Conservation (phyloP, 2,113 vertebrate genomes). For the Condylura cristata region DNA sequence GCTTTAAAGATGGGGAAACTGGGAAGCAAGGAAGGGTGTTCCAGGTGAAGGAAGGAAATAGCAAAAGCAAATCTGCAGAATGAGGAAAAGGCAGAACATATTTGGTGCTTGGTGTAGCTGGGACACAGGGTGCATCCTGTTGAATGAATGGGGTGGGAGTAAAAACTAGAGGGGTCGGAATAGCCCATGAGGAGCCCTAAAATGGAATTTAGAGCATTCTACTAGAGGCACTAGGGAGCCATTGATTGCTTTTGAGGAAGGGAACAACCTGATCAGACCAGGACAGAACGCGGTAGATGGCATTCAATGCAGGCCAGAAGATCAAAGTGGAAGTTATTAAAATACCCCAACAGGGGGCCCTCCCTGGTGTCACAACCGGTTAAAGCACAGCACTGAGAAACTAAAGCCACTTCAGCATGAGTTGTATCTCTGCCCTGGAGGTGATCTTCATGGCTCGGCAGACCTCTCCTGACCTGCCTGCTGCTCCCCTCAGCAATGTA, state of each 20-base stretch:
- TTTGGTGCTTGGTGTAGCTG: neutral
- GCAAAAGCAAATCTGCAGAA: too few species aligned
- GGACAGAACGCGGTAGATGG: neutral
- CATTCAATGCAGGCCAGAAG: neutral
- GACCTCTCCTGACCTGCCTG: too few species aligned
- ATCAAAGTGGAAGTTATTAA: neutral
- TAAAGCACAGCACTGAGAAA: too few species aligned
- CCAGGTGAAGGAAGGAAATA: neutral
- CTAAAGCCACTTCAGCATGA: too few species aligned
- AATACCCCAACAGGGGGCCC: too few species aligned
- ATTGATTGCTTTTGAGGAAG: neutral
- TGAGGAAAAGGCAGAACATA: neutral
- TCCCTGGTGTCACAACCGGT: too few species aligned
- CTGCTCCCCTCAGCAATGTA: too few species aligned
- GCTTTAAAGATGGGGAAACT: neutral
- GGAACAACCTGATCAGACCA: neutral
- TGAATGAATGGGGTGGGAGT: neutral
- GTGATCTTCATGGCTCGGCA: too few species aligned
- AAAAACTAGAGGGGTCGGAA: neutral
- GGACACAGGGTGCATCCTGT: fast-evolving
- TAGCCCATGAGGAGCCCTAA: neutral
- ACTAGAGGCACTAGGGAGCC: neutral
- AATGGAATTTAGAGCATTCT: neutral
- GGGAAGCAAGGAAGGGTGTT: neutral
- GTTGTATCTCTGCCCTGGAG: too few species aligned